Percentiles rank a stretch among this genome's conserved stretches.
These are phyloP conservation scores for Anolis sagrei DNA, from an alignment of 2,113 vertebrate species.

Conservation along the genomic window DNA sequence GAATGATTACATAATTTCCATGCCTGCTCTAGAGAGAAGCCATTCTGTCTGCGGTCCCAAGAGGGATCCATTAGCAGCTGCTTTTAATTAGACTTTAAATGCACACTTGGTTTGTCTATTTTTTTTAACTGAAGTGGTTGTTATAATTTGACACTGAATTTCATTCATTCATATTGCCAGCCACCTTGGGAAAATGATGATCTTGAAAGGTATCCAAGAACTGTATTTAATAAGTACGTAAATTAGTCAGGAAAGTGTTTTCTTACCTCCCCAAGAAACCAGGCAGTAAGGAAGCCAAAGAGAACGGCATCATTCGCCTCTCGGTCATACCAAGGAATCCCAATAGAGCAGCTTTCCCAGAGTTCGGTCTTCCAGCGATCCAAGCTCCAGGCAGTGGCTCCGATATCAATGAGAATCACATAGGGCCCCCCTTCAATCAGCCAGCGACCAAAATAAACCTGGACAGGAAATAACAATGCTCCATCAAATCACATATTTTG, in stretches of 20 bases:
- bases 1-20: too few relatives aligned
- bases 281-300: slow-evolving; percentile 92
- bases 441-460: slow-evolving; percentile 94
- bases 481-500: neutral
- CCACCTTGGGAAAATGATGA: neutral
- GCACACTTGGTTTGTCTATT: neutral
- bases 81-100: neutral
- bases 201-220: neutral
- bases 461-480: neutral
- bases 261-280: slow-evolving; percentile 90
- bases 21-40: too few relatives aligned
- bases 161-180: neutral
- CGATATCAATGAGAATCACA: slow-evolving; percentile 89
- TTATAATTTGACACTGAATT: neutral
- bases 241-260: neutral
- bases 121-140: neutral
- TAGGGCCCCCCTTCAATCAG: slow-evolving; percentile 91
- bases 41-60: neutral
- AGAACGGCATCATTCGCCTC: slow-evolving; percentile 92
- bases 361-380: slow-evolving; percentile 92
- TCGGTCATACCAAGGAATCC: slow-evolving; percentile 92
- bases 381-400: slow-evolving; percentile 89
- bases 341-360: slow-evolving; percentile 88
- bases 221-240: too few relatives aligned
- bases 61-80: neutral